Evolutionary conservation across 2,797 vertebrate genomes (phyloP), one percentile per base, ranked within the genome.

Genomic region (Acropternis orthonyx): DNA sequence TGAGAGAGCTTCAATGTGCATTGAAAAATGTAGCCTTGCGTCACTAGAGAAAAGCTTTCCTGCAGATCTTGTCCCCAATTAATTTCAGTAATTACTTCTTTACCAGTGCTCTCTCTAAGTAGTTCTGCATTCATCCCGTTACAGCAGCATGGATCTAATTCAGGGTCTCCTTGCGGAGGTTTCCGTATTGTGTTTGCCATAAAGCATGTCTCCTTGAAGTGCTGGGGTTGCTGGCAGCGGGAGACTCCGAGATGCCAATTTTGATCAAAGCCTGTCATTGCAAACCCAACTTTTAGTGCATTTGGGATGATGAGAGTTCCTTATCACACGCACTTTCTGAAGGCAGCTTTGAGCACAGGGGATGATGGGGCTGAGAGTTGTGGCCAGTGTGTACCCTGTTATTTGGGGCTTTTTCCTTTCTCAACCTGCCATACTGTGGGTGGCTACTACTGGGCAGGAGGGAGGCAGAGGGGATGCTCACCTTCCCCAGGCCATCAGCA

Each of bases 1-100:
- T 21, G 39, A 0, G 0, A 72, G 30, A 86, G 22, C 41, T 34
- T 73, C 52, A 4, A 0, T 2, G 6, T 39, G 36, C 43, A 0
- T n/a, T 71, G 61, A 27, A 51, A 79, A 54, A n/a, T 2, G 6
- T 9, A 46, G 65, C 34, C 36, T 71, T 71, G 28, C 2, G 1
- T 80, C 39, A 32, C 61, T 18, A 12, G 73, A 51, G 65, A 59
- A 66, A 67, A 67, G 52, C 74, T 54, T 80, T 76, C 87, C 63
- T 78, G 46, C 44, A 65, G 69, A 12, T 78, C 54, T 52, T 61
- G 58, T 52, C 28, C 20, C 37, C 34, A 30, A 0, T 62, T 84
- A 14, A 9, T 73, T 58, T 56, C 58, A 46, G 7, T 55, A 62
- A 39, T 87, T 62, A 67, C 52, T 77, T 74, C 44, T 89, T 43